Conservation (phyloP, 2,888 invertebrate genomes). For the Dermolepida albohirtum region DNA sequence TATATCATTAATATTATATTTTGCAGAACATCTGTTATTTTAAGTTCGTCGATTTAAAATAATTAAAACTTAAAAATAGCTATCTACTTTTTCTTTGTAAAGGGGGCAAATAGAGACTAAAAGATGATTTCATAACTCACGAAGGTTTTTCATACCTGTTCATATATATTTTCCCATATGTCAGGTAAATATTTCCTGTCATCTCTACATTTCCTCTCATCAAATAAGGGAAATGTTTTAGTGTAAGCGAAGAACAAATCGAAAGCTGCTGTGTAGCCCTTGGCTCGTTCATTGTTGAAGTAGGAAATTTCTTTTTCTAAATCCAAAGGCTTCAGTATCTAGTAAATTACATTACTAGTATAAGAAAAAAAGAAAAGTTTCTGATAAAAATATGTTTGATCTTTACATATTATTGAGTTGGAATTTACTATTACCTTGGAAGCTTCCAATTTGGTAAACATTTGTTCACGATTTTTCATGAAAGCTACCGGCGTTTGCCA, state of each 20-base stretch:
- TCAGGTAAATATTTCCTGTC: constrained; percentile 58
- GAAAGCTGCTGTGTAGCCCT: constrained; percentile 54
- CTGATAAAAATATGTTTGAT: constrained; percentile 27
- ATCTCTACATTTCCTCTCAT: constrained; percentile 59
- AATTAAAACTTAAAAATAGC: too few relatives aligned
- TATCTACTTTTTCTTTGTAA: too few relatives aligned
- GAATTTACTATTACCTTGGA: constrained; percentile 21
- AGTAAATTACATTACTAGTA: background rate
- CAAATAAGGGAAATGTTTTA: constrained; percentile 60
- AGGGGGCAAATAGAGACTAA: too few relatives aligned
- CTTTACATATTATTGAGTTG: too few relatives aligned
- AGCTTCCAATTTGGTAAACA: constrained; percentile 53
- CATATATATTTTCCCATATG: constrained; percentile 60
- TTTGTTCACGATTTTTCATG: constrained; percentile 52
- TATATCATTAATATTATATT: too few relatives aligned
- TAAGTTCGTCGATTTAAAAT: too few relatives aligned
- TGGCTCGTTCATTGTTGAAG: constrained; percentile 58
- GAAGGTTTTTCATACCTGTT: constrained; percentile 58
- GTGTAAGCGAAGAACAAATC: constrained; percentile 63
- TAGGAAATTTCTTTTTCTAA: constrained; percentile 57
- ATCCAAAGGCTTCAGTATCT: constrained; percentile 45
- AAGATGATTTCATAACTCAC: too few relatives aligned
- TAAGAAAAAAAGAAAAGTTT: constrained; percentile 51
- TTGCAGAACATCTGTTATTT: too few relatives aligned
- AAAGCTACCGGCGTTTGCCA: constrained; percentile 55